Base-by-base conservation (phyloP, 2,888 invertebrate species). In the Carabus problematicus region DNA sequence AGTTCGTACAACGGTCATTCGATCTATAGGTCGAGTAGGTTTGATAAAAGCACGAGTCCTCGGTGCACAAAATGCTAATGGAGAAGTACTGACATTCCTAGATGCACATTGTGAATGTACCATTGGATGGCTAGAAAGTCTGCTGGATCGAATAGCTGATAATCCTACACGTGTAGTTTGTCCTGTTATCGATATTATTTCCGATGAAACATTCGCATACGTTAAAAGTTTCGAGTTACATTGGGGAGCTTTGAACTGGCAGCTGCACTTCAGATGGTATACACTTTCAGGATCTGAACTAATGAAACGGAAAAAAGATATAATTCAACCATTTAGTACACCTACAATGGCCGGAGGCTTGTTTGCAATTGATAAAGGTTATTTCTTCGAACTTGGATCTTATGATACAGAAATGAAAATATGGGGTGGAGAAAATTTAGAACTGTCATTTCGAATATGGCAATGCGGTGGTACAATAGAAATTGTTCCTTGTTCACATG, bases 361-460 rank as follows among this genome's bases (percentile, higher is more conserved):
- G n/a, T 97, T 96, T 79, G 91, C 95, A 0, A 95, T 97, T 71
- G 89, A 94, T 73, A 89, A 88, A 74, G 87, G 90, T 61, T 92
- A 94, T 74, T 97, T 97, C 78, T 94, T 93, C 83, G 89, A 94
- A 72, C 82, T 95, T 12, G 97, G 97, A 0, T 85, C 87, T 7
- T 90, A 91, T 74, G 90, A 90, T 73, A 87, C 89, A 75, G 84
- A 86, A 47, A 89, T 90, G 89, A 87, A 90, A 75, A 95, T 98
- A 71, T 99, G 98, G 98, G 98, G 99, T 3, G 98, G 97, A 0
- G 98, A 99, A 82, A 99, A 99, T 82, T 85, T 99, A 42, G 98
- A 99, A 82, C 86, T 99, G 80, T 98, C 98, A 0, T 97, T 98
- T 64, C 87, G 98, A 73, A 94, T 95, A 0, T 97, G 97, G 97